A percentile compares a stretch with the other conserved stretches of the same genome.
phyloP scores from a whole-genome alignment of 1,140 invertebrate species.

The Aethina tumida region DNA sequence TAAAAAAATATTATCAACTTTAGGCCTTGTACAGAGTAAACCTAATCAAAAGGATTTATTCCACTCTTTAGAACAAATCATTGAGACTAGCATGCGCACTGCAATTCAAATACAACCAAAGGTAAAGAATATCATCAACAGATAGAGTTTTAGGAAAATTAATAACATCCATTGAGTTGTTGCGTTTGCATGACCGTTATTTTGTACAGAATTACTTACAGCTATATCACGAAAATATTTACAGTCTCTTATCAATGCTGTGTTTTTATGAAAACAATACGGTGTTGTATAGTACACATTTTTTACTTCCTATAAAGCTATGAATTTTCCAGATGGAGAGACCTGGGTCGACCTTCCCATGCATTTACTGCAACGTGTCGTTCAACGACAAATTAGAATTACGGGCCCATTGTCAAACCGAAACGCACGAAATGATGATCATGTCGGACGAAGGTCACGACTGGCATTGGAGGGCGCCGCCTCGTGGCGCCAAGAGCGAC shows the following conservation, averaged over 20 bases:
- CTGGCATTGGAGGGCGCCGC: slow-evolving; percentile 61
- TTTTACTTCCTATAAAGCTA: slow-evolving; percentile 30
- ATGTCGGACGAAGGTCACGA: slow-evolving; percentile 61
- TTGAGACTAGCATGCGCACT: no score
- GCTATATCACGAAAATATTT: neutral
- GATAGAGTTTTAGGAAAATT: slow-evolving; percentile 2
- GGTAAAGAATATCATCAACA: slow-evolving; percentile 11
- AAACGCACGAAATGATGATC: slow-evolving; percentile 55
- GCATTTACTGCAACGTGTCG: slow-evolving; percentile 52
- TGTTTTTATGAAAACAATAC: slow-evolving; percentile 22
- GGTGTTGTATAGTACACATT: slow-evolving; percentile 38
- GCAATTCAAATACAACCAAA: slow-evolving; percentile 9
- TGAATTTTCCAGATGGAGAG: slow-evolving; percentile 15
- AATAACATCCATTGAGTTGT: slow-evolving; percentile 1
- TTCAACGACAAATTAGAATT: slow-evolving; percentile 49
- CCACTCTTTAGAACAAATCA: no score
- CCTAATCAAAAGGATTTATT: slow-evolving; percentile 14
- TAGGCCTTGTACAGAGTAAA: slow-evolving; percentile 11
- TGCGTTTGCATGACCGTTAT: slow-evolving; percentile 5
- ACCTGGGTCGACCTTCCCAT: slow-evolving; percentile 21
- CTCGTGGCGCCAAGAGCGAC: slow-evolving; percentile 49
- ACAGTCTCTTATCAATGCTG: neutral
- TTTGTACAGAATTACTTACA: neutral
- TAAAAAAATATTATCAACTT: slow-evolving; percentile 11
- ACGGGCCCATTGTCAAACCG: slow-evolving; percentile 52